A percentile compares a stretch with the other conserved stretches of the same genome.
Evolutionary conservation across 92 coral and sea anemone genomes (phyloP).

Genomic region (Plumapathes pennacea): DNA sequence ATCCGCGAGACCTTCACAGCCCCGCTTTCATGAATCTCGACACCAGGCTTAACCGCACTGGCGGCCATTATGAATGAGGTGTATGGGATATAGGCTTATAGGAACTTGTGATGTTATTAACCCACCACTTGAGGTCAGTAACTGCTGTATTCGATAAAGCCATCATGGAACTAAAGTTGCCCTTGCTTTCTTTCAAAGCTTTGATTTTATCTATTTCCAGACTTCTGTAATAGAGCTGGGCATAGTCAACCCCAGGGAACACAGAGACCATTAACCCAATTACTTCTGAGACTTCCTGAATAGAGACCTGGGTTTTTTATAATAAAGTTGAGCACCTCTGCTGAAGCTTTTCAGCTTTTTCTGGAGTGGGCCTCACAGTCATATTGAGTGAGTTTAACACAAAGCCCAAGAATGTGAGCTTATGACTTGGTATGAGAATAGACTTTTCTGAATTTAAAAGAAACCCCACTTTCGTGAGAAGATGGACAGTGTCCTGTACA

Average conservation of each 20-base stretch:
- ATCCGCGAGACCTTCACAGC: no score
- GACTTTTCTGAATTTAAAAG: slow-evolving; percentile 16
- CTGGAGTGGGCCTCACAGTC: slow-evolving; percentile 33
- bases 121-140: slow-evolving; percentile 34
- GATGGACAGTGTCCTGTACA: slow-evolving; percentile 9
- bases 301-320: not conserved
- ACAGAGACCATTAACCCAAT: slow-evolving; percentile 44
- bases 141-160: slow-evolving; percentile 9
- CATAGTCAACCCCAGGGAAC: slow-evolving; percentile 50
- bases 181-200: slow-evolving; percentile 27
- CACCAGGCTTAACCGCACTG: no score
- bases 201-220: slow-evolving; percentile 40
- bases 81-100: slow-evolving; percentile 17
- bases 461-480: slow-evolving; percentile 29
- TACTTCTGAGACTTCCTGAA: slow-evolving; percentile 36
- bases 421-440: slow-evolving; percentile 24
- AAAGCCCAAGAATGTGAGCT: slow-evolving; percentile 33
- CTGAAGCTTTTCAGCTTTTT: slow-evolving; percentile 32
- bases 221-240: slow-evolving; percentile 29
- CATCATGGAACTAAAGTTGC: slow-evolving; percentile 26
- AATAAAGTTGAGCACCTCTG: slow-evolving; percentile 18
- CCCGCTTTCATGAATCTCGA: no score
- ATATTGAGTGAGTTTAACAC: slow-evolving; percentile 29
- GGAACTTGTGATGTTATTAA: slow-evolving; percentile 21
- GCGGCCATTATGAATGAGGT: no score